These are phyloP conservation scores for Chrysocyon brachyurus DNA, from an alignment of 2,797 vertebrate species.

Conservation along the genomic window DNA sequence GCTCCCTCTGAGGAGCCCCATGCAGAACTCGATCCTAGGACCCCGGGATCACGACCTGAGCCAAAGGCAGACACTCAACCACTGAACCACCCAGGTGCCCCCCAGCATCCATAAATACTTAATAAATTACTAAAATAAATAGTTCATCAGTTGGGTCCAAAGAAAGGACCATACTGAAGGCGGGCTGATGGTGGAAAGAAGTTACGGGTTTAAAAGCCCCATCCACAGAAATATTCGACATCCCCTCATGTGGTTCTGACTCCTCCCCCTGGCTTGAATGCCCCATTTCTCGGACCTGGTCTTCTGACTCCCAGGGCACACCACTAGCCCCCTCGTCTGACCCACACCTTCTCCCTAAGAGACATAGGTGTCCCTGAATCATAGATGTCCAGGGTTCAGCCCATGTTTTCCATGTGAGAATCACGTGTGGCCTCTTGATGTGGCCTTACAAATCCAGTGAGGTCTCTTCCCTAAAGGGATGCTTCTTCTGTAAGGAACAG, in stretches of 20 bases:
- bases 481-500: background rate
- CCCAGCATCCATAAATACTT: background rate
- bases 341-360: background rate
- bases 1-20: no score
- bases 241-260: rapidly evolving
- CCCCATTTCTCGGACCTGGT: background rate
- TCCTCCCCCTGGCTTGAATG: background rate
- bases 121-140: background rate
- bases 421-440: rapidly evolving
- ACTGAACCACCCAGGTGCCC: no score
- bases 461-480: background rate
- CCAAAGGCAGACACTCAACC: no score
- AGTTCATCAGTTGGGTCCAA: background rate
- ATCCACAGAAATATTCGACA: rapidly evolving
- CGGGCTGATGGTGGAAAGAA: rapidly evolving
- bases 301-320: background rate
- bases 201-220: rapidly evolving
- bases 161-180: background rate
- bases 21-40: no score
- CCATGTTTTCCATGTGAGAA: rapidly evolving
- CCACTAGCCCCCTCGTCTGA: rapidly evolving
- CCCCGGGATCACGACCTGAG: no score
- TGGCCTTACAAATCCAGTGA: background rate
- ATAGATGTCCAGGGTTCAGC: rapidly evolving
- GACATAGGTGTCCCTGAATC: background rate